Evolutionary conservation across 2,797 vertebrate genomes (phyloP).

Genomic region (Gymnoscopelus microlampas): DNA sequence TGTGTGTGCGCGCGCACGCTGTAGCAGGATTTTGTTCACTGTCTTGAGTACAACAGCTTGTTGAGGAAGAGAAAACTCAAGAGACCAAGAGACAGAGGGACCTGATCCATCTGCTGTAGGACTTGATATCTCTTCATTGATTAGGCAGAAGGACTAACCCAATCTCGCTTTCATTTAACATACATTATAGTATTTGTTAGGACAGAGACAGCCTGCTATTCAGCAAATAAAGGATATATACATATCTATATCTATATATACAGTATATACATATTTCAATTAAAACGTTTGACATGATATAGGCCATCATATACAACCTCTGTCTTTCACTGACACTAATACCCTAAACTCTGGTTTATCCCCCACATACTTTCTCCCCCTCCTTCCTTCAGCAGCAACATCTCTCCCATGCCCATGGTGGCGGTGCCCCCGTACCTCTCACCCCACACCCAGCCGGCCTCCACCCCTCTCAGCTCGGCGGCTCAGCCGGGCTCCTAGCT

Average conservation of each 20-base stretch:
- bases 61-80: constrained; percentile 76
- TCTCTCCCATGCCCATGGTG: constrained; percentile 92
- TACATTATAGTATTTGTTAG: constrained; percentile 9
- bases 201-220: background rate
- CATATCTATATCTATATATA: too few species aligned
- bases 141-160: constrained; percentile 68
- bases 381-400: constrained; percentile 86
- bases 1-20: background rate
- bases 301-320: too few species aligned
- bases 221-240: background rate
- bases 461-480: constrained; percentile 90
- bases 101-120: constrained; percentile 69
- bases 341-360: too few species aligned
- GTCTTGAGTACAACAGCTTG: constrained; percentile 66
- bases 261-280: too few species aligned
- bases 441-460: constrained; percentile 94
- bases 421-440: constrained; percentile 88
- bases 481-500: constrained; percentile 91
- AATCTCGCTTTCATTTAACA: constrained; percentile 29
- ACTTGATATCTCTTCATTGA: constrained; percentile 52
- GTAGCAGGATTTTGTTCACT: constrained; percentile 58
- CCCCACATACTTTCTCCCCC: background rate
- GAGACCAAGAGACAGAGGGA: constrained; percentile 75
- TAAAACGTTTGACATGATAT: too few species aligned
- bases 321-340: too few species aligned